These are phyloP conservation scores for Danio kyathit DNA, from an alignment of 2,797 vertebrate genomes.

Conservation along the genomic window DNA sequence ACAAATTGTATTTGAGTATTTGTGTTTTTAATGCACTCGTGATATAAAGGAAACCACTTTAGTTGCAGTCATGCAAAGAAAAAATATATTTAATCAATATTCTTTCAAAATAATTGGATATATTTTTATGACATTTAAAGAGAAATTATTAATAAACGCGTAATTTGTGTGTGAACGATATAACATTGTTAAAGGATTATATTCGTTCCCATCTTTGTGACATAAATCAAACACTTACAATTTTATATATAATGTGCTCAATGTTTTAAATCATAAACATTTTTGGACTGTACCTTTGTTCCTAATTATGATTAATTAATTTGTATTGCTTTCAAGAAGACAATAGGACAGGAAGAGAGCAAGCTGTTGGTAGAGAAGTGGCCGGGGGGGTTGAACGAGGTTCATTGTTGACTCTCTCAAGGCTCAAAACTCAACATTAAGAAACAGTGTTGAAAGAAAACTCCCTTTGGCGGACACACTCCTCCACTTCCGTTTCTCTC, in stretches of 20 bases:
- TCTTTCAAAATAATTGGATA: too few species aligned
- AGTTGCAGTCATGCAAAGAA: too few species aligned
- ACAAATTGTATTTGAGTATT: too few species aligned
- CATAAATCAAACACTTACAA: background rate
- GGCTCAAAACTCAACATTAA: slow-evolving; percentile 17
- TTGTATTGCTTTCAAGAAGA: slow-evolving; percentile 5
- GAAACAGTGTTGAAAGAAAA: slow-evolving; percentile 48
- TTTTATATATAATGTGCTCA: background rate
- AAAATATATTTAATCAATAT: too few species aligned
- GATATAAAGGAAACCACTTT: too few species aligned
- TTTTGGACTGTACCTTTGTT: background rate
- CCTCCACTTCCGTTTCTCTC: slow-evolving; percentile 40
- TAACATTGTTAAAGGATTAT: background rate
- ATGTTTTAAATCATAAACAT: background rate
- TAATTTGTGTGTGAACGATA: background rate
- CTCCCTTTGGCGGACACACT: slow-evolving; percentile 47
- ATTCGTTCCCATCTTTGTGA: background rate
- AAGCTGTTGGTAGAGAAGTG: background rate
- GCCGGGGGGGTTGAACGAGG: background rate
- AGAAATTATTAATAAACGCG: background rate
- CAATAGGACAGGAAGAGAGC: background rate
- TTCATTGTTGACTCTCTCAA: slow-evolving; percentile 14
- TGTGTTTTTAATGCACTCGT: too few species aligned
- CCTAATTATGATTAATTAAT: background rate
- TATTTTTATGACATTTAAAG: too few species aligned